Percentiles rank a stretch among this genome's conserved stretches.
phyloP scores from a whole-genome alignment of 2,113 vertebrate genomes.

The Labrus mixtus region DNA sequence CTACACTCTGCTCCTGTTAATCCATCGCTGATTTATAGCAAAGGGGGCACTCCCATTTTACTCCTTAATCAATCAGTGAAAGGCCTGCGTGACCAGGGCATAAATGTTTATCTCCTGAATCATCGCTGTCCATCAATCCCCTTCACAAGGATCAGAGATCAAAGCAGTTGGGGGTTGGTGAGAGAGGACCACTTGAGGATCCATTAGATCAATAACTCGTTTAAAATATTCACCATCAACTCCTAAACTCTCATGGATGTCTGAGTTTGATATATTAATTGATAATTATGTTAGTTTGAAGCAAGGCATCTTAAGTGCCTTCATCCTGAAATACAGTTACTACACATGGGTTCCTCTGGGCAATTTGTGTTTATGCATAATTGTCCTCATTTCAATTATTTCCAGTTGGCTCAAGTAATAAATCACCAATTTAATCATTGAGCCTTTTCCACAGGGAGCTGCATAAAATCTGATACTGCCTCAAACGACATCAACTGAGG shows the following conservation, averaged over 20 bases:
- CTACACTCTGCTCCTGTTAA: conserved; percentile 38
- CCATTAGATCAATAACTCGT: conserved; percentile 41
- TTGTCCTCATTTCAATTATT: neutral
- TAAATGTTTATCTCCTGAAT: conserved; percentile 60
- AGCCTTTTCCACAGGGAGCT: neutral
- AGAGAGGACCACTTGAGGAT: conserved; percentile 31
- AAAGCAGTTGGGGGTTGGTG: conserved; percentile 11
- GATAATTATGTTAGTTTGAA: conserved; percentile 8
- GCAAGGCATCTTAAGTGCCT: neutral
- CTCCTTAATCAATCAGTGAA: conserved; percentile 62
- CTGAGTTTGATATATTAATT: conserved; percentile 9
- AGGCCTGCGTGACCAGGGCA: conserved; percentile 27
- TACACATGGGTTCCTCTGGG: neutral
- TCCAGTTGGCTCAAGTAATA: neutral
- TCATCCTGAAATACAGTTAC: neutral
- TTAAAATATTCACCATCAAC: conserved; percentile 24
- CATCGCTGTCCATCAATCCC: conserved; percentile 17
- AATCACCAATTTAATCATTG: neutral
- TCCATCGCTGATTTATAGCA: conserved; percentile 56
- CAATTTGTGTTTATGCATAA: neutral
- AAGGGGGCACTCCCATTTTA: conserved; percentile 48
- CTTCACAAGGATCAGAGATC: conserved; percentile 40
- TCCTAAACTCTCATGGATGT: neutral
- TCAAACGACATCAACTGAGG: neutral
- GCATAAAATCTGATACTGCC: neutral